Percentiles rank a stretch among this genome's conserved stretches.
phyloP scores from a whole-genome alignment of 2,797 vertebrate genomes.

The Poeciliopsis infans region DNA sequence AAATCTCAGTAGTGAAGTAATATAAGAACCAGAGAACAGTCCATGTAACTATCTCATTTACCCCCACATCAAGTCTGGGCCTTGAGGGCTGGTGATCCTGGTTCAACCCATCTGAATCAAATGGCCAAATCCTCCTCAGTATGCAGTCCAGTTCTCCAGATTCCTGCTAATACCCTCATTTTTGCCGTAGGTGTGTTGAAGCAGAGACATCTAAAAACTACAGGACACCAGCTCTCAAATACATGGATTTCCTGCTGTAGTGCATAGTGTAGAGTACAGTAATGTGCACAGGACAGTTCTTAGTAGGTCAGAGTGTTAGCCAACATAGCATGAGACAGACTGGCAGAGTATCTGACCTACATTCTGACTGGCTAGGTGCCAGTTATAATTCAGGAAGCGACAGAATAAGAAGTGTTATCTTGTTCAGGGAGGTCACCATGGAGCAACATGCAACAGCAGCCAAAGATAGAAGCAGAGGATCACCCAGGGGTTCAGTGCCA shows the following conservation, averaged over 20 bases:
- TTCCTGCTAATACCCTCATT: no score
- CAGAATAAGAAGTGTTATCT: conserved; percentile 32
- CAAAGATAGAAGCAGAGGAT: conserved; percentile 12
- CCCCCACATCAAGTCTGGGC: not conserved
- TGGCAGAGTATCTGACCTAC: conserved; percentile 62
- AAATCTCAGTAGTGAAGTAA: not conserved
- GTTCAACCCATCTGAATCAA: no score
- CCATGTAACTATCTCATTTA: not conserved
- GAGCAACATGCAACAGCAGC: not conserved
- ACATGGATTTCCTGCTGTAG: no score
- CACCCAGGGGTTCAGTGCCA: conserved; percentile 4
- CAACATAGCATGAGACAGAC: conserved; percentile 34
- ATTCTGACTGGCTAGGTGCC: conserved; percentile 42
- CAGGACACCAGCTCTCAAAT: no score
- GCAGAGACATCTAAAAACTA: no score
- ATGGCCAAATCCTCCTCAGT: no score
- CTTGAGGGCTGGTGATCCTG: no score
- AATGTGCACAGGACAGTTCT: conserved; percentile 16
- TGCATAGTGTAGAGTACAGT: conserved; percentile 11
- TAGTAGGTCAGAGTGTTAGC: conserved; percentile 43
- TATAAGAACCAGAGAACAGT: not conserved
- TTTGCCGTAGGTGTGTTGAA: no score
- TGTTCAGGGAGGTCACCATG: conserved; percentile 27
- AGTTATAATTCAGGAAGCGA: conserved; percentile 5
- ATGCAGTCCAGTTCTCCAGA: no score